Conservation (phyloP, 2,113 vertebrate genomes). For the Sturnira hondurensis region DNA sequence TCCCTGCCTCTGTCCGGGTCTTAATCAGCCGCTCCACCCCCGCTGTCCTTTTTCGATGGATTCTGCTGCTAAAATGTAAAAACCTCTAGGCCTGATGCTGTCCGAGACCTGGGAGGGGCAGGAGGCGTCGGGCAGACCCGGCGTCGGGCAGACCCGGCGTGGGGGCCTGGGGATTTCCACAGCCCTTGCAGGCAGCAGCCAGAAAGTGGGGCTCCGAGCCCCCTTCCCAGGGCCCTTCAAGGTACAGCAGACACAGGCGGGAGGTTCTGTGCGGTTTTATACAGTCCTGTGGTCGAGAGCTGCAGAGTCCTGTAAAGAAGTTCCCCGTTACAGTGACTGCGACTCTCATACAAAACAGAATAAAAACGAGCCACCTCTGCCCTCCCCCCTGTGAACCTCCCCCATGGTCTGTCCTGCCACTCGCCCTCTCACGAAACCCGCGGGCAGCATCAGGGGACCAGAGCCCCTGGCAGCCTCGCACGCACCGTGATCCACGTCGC, state of each 20-base stretch:
- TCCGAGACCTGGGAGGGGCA: background rate
- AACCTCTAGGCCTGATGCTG: background rate
- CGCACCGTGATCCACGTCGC: too few species aligned
- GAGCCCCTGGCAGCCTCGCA: fast-evolving
- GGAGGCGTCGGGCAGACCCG: too few species aligned
- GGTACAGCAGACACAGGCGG: background rate
- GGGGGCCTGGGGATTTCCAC: background rate
- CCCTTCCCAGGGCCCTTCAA: background rate
- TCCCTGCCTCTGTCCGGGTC: background rate
- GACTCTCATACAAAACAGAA: background rate
- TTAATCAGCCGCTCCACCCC: background rate
- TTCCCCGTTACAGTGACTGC: background rate
- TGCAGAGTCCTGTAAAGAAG: background rate
- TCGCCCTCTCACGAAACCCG: background rate
- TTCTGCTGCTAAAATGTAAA: background rate
- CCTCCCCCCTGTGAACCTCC: background rate
- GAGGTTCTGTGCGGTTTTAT: background rate
- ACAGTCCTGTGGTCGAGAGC: background rate
- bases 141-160: too few species aligned
- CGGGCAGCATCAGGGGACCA: fast-evolving
- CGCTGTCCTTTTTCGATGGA: background rate
- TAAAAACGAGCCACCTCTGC: background rate
- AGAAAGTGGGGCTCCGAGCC: background rate
- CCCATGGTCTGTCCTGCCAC: background rate
- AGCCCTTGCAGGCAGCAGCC: background rate